Percentiles rank a stretch among this genome's conserved stretches.
Evolutionary conservation across 2,113 vertebrate species (phyloP).

Genomic region (Tricholaema leucomelas): DNA sequence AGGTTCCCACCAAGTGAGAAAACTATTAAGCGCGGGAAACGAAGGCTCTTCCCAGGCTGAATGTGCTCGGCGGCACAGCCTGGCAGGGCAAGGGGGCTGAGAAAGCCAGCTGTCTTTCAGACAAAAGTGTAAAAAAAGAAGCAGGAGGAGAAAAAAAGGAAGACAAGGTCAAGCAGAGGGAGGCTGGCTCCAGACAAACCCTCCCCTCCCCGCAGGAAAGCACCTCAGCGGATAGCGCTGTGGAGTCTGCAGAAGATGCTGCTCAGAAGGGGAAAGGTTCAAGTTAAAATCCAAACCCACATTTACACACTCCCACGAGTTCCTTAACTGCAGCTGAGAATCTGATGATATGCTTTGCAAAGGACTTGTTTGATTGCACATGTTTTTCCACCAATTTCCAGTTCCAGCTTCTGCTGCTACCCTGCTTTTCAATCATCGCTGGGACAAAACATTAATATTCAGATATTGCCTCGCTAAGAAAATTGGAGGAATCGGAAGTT

Average conservation of each 20-base stretch:
- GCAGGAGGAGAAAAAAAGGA: background rate
- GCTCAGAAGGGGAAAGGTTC: background rate
- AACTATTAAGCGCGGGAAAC: background rate
- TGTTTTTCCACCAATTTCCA: background rate
- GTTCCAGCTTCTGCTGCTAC: background rate
- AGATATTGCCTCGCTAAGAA: background rate
- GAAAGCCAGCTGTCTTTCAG: background rate
- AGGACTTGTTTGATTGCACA: background rate
- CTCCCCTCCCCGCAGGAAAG: background rate
- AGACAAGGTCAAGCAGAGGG: constrained; percentile 4
- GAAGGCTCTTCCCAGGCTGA: background rate
- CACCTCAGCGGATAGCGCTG: background rate
- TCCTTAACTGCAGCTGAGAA: background rate
- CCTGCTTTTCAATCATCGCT: background rate
- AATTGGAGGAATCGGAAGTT: constrained; percentile 23
- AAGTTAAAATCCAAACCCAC: background rate
- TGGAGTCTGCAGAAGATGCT: background rate
- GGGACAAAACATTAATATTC: background rate
- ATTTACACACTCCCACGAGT: background rate
- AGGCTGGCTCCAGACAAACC: constrained; percentile 6
- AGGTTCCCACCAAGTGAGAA: constrained; percentile 1
- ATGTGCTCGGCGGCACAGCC: background rate
- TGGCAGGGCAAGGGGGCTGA: background rate
- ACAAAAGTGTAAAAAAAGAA: background rate
- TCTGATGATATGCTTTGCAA: background rate